Conservation (phyloP, 2,113 vertebrate genomes). For the Laterallus jamaicensis region DNA sequence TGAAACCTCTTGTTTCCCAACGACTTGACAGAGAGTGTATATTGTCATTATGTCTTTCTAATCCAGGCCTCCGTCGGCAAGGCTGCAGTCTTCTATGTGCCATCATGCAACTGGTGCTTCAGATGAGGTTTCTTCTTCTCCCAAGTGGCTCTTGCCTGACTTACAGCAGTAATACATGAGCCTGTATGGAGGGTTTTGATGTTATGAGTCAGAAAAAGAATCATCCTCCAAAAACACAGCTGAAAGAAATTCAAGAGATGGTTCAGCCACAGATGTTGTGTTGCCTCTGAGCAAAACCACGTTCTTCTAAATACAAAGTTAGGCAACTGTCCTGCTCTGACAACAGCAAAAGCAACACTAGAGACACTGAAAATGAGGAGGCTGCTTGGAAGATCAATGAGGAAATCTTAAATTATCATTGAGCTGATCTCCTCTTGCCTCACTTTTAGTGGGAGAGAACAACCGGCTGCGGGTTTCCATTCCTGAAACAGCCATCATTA, state of each 20-base stretch:
- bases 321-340: background rate
- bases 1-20: background rate
- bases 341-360: background rate
- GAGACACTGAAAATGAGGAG: background rate
- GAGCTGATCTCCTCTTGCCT: background rate
- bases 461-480: background rate
- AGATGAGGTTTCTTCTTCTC: background rate
- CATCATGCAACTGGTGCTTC: fast-evolving
- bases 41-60: background rate
- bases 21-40: background rate
- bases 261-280: background rate
- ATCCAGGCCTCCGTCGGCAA: background rate
- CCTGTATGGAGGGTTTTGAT: background rate
- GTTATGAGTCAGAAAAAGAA: background rate
- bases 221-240: background rate
- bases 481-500: background rate
- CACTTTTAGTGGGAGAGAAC: background rate
- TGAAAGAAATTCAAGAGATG: background rate
- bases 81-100: background rate
- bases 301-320: background rate
- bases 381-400: background rate
- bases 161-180: background rate
- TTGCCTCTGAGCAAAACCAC: background rate
- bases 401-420: background rate
- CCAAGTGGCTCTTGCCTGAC: background rate